A percentile compares a stretch with the other conserved stretches of the same genome.
Evolutionary conservation across 1,140 invertebrate genomes (phyloP).

Genomic region (Pissodes strobi): DNA sequence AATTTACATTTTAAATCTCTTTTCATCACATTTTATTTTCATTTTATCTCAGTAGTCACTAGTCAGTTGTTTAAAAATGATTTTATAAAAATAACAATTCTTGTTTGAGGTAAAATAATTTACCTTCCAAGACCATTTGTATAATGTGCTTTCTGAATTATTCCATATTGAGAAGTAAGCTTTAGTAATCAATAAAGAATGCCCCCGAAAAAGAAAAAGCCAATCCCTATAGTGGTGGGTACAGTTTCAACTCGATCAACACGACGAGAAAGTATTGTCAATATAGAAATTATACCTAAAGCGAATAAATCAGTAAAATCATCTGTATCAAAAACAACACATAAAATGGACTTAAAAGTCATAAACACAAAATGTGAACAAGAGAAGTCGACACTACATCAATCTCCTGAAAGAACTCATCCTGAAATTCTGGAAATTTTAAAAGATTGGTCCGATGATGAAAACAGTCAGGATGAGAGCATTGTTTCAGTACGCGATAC

Average conservation of each 20-base stretch:
- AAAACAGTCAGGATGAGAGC: constrained; percentile 18
- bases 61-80: no score
- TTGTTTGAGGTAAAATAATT: no score
- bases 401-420: constrained; percentile 14
- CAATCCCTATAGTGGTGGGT: constrained; percentile 33
- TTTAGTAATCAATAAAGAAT: constrained; percentile 2
- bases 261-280: constrained; percentile 37
- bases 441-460: constrained; percentile 40
- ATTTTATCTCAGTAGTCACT: no score
- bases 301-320: constrained; percentile 20
- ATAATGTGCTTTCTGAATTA: no score
- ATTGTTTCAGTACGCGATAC: no score
- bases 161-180: no score
- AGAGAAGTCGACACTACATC: no score
- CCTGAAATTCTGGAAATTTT: constrained; percentile 35
- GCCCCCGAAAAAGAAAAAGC: constrained; percentile 39
- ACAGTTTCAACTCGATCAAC: constrained; percentile 42
- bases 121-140: no score
- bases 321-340: neutral
- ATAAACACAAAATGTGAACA: no score
- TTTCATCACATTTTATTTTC: no score
- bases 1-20: no score
- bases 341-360: neutral
- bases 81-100: no score
- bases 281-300: constrained; percentile 39